Base-by-base conservation (phyloP, 2,113 vertebrate genomes). In the Kryptolebias marmoratus region DNA sequence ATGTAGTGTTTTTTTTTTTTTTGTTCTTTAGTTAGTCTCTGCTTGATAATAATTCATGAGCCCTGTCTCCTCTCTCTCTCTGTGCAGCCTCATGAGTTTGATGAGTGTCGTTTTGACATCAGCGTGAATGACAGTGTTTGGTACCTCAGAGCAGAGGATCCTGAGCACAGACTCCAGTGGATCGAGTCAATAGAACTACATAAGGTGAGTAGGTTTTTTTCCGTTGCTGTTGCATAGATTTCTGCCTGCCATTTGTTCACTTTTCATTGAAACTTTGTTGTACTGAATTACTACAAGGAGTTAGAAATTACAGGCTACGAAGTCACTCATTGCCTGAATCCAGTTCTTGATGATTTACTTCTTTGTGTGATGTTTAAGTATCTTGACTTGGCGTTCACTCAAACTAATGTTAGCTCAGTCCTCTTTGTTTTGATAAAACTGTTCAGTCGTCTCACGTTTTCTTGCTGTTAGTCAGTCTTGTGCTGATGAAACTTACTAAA, bases 101-200 rank as follows among this genome's bases (percentile, higher is more conserved):
- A 99, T 4, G 97, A 98, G 91, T 98, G 98, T 90, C 96, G 98
- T 80, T 96, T 99, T 91, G 98, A 99, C 90, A 96, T 99, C 90
- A 98, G 97, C 0, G 96, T 99, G 54, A 99, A 98, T 39, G 98
- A 99, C 77, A 99, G 96, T 10, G 95, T 98, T 76, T 99, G 98
- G 98, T 98, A 99, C 86, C 94, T 99, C 73, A 93, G 98, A 70
- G 97, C 98, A 45, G 96, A 98, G 77, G 96, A 98, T 83, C 95
- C 95, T 1, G 94, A 97, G 76, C 97, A 98, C 76, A 94, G 97
- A 80, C 96, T 95, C 0, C 95, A 96, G 59, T 99, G 98, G 98
- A 94, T 98, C 71, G 97, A 98, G 84, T 95, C 95, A 8, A 95
- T 99, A 81, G 97, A 99, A 66, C 94, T 97, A 69, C 97, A 98